phyloP scores from a whole-genome alignment of 2,113 vertebrate species.

The Neoarius graeffei region DNA sequence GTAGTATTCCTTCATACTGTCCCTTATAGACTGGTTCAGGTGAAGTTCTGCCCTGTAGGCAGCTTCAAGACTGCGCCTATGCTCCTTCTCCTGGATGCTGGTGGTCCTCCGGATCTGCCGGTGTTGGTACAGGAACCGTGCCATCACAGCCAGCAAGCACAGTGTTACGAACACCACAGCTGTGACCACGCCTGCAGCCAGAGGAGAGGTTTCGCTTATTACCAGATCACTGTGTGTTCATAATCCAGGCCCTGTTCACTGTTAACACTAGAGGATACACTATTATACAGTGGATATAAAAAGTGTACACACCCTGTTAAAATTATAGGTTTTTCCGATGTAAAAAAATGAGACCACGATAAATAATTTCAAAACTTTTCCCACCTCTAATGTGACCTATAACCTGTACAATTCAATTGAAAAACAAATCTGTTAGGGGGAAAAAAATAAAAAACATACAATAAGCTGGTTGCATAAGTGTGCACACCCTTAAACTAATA shows the following conservation, averaged over 20 bases:
- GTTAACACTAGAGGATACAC: background rate
- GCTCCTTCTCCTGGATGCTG: constrained; percentile 81
- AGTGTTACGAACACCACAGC: constrained; percentile 81
- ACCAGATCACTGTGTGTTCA: background rate
- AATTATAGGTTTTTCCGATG: no score
- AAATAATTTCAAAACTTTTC: no score
- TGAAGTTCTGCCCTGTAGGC: constrained; percentile 90
- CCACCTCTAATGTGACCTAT: no score
- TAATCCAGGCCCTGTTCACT: background rate
- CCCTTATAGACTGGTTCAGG: constrained; percentile 87
- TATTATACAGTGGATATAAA: no score
- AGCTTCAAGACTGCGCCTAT: constrained; percentile 78
- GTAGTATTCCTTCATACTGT: constrained; percentile 95
- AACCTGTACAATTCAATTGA: no score
- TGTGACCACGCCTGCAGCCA: constrained; percentile 76
- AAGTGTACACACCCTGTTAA: no score
- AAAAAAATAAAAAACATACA: no score
- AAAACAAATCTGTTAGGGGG: no score
- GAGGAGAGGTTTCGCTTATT: background rate
- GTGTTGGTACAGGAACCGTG: constrained; percentile 89
- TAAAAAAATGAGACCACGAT: no score
- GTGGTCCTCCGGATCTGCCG: constrained; percentile 78
- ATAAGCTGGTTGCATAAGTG: no score
- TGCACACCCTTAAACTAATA: no score
- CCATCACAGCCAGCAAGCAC: constrained; percentile 85